A percentile compares a stretch with the other conserved stretches of the same genome.
Evolutionary conservation across 2,888 invertebrate species (phyloP).

Genomic region (Microplitis deprimator): DNA sequence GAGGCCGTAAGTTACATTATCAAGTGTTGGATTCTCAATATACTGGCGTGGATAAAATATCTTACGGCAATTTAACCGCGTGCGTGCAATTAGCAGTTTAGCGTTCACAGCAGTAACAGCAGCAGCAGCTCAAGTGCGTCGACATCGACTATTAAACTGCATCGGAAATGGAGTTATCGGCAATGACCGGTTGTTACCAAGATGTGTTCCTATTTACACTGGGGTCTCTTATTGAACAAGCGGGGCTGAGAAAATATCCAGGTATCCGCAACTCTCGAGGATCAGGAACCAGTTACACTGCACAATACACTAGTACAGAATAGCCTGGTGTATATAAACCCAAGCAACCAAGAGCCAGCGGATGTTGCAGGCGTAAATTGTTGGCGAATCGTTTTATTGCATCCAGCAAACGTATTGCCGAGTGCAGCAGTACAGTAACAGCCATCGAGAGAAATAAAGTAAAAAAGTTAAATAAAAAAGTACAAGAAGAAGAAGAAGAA

Average conservation of each 20-base stretch:
- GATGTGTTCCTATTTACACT: constrained; percentile 39
- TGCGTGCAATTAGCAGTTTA: constrained; percentile 27
- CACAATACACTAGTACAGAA: not conserved
- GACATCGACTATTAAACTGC: constrained; percentile 17
- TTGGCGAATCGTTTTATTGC: constrained; percentile 58
- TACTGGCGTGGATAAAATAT: constrained; percentile 20
- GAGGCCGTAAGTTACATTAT: constrained; percentile 19
- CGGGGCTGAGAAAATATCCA: not conserved
- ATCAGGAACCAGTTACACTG: not conserved
- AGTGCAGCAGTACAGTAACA: not conserved
- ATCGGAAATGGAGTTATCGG: constrained; percentile 61
- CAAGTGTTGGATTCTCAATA: constrained; percentile 1
- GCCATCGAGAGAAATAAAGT: not conserved
- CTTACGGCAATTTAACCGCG: constrained; percentile 15
- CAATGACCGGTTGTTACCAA: constrained; percentile 55
- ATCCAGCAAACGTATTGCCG: constrained; percentile 31
- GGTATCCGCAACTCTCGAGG: not conserved
- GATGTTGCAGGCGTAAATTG: constrained; percentile 60
- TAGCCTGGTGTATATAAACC: not conserved
- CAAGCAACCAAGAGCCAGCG: constrained; percentile 16
- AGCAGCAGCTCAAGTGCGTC: constrained; percentile 1
- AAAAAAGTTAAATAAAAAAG: not conserved
- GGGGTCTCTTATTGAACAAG: not conserved
- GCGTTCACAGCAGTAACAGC: constrained; percentile 12
- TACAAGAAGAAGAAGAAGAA: not conserved